A percentile compares a stretch with the other conserved stretches of the same genome.
Evolutionary conservation across 1,140 invertebrate genomes (phyloP).

Genomic region (Drosophila sproati): DNA sequence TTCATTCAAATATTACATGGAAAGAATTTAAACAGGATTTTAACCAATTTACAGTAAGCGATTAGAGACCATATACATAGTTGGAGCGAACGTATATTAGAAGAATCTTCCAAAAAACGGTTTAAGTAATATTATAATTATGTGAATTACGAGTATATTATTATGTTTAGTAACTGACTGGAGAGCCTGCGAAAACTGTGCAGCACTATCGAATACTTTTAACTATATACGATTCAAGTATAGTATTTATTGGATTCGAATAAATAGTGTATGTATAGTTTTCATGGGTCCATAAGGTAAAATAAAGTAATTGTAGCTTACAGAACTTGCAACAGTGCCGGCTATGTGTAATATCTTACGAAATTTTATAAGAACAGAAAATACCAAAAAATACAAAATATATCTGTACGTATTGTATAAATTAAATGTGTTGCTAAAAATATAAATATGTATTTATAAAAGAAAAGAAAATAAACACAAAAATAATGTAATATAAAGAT

Average conservation of each 20-base stretch:
- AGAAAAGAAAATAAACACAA: conserved; percentile 3
- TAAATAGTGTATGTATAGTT: not conserved
- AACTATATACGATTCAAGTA: conserved; percentile 3
- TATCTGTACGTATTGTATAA: conserved; percentile 55
- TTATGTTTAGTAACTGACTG: not conserved
- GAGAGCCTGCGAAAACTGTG: conserved; percentile 10
- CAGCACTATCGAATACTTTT: conserved; percentile 2
- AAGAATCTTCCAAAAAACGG: conserved; percentile 61
- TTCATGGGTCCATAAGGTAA: not conserved
- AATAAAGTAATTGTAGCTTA: conserved; percentile 18
- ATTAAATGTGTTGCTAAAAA: conserved; percentile 53
- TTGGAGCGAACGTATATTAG: conserved; percentile 27
- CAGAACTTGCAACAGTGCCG: conserved; percentile 63
- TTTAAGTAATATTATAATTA: conserved; percentile 12
- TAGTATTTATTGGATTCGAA: not conserved
- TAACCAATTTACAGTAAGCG: not conserved
- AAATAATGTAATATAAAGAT: conserved; percentile 16
- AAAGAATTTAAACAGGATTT: not conserved
- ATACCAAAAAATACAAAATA: not conserved
- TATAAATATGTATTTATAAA: conserved; percentile 39
- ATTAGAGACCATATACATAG: conserved; percentile 6
- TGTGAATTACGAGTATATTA: conserved; percentile 21
- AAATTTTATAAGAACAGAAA: conserved; percentile 57
- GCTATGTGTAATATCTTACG: conserved; percentile 74
- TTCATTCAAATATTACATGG: too few relatives aligned